phyloP scores from a whole-genome alignment of 2,797 vertebrate genomes.

The Harpagifer antarcticus region DNA sequence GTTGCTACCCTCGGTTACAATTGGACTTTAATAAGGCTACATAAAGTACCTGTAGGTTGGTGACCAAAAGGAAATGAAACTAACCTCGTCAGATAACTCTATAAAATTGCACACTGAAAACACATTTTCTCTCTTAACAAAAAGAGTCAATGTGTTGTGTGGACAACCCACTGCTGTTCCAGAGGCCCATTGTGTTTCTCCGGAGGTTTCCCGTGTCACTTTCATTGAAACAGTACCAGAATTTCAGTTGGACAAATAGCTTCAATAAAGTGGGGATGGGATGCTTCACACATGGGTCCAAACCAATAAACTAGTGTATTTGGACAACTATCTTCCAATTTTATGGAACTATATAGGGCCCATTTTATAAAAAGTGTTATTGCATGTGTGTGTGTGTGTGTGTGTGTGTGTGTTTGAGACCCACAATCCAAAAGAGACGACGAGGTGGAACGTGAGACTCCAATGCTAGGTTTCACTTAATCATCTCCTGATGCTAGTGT shows the following conservation, averaged over 20 bases:
- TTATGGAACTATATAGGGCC: slow-evolving; percentile 1
- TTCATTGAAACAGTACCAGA: background rate
- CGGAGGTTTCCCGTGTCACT: slow-evolving; percentile 17
- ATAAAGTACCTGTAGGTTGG: background rate
- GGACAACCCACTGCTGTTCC: slow-evolving; percentile 1
- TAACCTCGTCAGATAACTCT: background rate
- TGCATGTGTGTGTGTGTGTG: slow-evolving; percentile 20
- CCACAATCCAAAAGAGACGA: slow-evolving; percentile 44
- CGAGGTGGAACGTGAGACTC: slow-evolving; percentile 65
- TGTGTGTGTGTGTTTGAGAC: slow-evolving; percentile 24
- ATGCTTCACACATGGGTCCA: background rate
- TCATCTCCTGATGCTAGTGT: slow-evolving; percentile 78
- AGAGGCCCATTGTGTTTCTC: background rate
- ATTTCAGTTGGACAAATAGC: slow-evolving; percentile 23
- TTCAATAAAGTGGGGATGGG: slow-evolving; percentile 8
- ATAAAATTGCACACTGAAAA: background rate
- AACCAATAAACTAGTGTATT: slow-evolving; percentile 14
- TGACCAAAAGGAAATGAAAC: background rate
- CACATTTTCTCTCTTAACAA: background rate
- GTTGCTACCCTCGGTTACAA: too few relatives aligned
- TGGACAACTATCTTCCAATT: background rate
- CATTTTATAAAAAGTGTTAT: slow-evolving; percentile 18
- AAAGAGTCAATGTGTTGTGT: slow-evolving; percentile 3
- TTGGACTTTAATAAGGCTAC: background rate
- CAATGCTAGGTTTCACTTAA: slow-evolving; percentile 73